Evolutionary conservation across 2,113 vertebrate species (phyloP).

Genomic region (Echinops telfairi): DNA sequence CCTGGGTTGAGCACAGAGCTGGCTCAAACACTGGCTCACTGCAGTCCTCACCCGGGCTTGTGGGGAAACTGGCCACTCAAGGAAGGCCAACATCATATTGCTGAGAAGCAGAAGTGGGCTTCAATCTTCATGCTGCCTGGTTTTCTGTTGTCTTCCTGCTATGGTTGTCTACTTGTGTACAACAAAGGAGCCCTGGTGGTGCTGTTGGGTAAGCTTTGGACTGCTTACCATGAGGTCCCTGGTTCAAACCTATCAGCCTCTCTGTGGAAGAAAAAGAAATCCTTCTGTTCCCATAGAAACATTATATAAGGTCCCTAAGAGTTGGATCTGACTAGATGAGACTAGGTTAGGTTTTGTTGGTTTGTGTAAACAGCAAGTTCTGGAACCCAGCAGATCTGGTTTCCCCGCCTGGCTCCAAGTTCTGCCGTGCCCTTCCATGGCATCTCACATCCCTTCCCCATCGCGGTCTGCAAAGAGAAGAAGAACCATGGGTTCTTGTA

Average conservation of each 20-base stretch:
- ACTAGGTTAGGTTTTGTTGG: too few species aligned
- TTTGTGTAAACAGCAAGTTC: not conserved
- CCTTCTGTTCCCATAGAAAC: too few species aligned
- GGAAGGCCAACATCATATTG: not conserved
- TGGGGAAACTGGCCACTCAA: not conserved
- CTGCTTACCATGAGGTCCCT: too few species aligned
- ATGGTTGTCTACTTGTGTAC: not conserved
- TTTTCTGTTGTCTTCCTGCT: too few species aligned
- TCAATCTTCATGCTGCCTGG: not conserved
- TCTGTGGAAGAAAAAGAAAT: too few species aligned
- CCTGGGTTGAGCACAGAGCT: not conserved
- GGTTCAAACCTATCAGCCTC: too few species aligned
- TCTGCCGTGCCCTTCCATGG: not conserved
- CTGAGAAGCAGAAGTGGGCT: not conserved
- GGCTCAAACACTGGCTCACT: not conserved
- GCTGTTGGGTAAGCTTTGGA: too few species aligned
- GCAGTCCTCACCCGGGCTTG: not conserved
- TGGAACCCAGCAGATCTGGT: not conserved
- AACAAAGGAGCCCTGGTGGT: too few species aligned
- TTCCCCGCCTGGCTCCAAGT: rapidly evolving
- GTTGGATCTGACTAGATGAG: too few species aligned
- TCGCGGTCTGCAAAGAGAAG: too few species aligned
- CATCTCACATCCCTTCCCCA: not conserved
- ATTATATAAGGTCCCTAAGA: too few species aligned
- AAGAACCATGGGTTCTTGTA: too few species aligned